These are phyloP conservation scores for Choreutis nemorana DNA, from an alignment of 2,888 invertebrate genomes.

Conservation along the genomic window DNA sequence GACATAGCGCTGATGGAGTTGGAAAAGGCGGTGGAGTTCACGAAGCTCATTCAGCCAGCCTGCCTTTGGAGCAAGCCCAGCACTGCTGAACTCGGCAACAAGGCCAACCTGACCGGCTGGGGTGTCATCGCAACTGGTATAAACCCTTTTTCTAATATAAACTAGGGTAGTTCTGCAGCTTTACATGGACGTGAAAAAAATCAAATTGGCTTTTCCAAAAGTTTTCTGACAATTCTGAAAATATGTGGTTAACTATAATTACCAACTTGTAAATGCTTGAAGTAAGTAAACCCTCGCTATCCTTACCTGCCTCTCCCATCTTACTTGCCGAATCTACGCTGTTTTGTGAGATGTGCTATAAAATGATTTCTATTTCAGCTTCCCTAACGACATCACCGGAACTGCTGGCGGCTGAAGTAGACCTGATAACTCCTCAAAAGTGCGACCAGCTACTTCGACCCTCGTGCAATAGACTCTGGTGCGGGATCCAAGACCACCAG, in stretches of 20 bases:
- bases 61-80: conserved; percentile 28
- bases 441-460: conserved; percentile 14
- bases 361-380: no score
- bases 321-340: no score
- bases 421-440: conserved; percentile 13
- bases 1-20: conserved; percentile 40
- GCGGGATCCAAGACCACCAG: conserved; percentile 15
- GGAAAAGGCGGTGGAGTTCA: conserved; percentile 19
- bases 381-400: conserved; percentile 10
- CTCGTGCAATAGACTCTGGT: conserved; percentile 16
- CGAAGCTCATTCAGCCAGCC: conserved; percentile 27
- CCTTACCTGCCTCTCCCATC: no score
- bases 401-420: conserved; percentile 18
- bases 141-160: conserved; percentile 2
- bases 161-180: no score
- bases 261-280: no score
- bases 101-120: conserved; percentile 35
- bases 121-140: conserved; percentile 30
- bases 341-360: no score
- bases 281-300: no score
- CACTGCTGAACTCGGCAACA: conserved; percentile 14
- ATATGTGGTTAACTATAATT: no score
- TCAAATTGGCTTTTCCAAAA: no score
- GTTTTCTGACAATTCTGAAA: no score
- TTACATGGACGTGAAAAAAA: no score